Evolutionary conservation across 2,797 vertebrate genomes (phyloP), one percentile per base, ranked within the genome.

Genomic region (Apogon hyalosoma): DNA sequence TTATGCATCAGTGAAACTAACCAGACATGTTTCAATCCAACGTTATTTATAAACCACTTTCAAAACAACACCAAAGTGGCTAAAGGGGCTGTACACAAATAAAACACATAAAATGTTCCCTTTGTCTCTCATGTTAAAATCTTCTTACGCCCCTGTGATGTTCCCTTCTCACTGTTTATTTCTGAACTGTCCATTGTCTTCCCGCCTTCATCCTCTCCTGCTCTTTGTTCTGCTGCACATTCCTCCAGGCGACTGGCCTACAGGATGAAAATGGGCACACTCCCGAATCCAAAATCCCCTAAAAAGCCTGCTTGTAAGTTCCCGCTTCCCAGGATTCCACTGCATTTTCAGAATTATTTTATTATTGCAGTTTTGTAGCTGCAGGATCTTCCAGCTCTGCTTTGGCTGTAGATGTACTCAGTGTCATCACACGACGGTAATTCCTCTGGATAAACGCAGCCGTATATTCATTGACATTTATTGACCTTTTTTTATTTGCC

Each of bases 261-360:
- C 93, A 92, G 97, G 92, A 96, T 95, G 88, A 93, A 96, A 86
- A 88, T 94, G 45, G 96, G 95, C 51, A 94, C 93, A 0, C 88
- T 97, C 73, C 96, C 94, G 39, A 95, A 95, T 65, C 90, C 96
- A 64, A 95, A 93, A 87, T 94, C 92, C 75, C 89, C 94, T 75
- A 95, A 92, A 94, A 96, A 94, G 70, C 91, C 95, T 0, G 72
- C 84, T 13, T 98, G 97, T 98, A 90, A 98, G 97, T 96, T 77
- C 80, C 62, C 55, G 53, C 84, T 68, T 67, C 63, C 55, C 31
- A 19, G 63, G 69, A 48, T 56, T 79, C 74, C 52, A 36, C 48
- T 43, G 55, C 66, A 57, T 73, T 31, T 52, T 55, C 18, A 77
- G 42, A 54, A 70, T 73, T 48, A 36, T 65, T 43, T 57, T 33